A percentile compares a stretch with the other conserved stretches of the same genome.
These are phyloP conservation scores for Synodontis membranacea DNA, from an alignment of 2,113 vertebrate species.

Conservation along the genomic window DNA sequence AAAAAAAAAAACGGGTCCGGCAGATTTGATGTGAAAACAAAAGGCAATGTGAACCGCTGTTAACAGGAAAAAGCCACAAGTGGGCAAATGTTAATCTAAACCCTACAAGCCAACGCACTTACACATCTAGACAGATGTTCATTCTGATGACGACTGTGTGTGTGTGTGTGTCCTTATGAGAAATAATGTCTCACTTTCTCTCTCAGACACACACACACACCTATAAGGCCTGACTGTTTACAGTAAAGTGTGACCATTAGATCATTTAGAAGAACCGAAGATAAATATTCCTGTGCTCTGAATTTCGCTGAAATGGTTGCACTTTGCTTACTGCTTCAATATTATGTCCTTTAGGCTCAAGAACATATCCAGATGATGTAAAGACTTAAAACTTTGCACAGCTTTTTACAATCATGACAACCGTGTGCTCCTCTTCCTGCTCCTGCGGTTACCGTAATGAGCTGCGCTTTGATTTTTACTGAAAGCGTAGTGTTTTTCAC, in stretches of 20 bases:
- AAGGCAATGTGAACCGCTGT: neutral
- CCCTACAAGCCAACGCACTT: neutral
- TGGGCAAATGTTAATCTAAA: neutral
- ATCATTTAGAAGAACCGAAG: neutral
- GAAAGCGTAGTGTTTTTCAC: neutral
- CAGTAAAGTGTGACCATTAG: neutral
- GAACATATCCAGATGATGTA: neutral
- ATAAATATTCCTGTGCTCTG: neutral
- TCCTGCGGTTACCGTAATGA: neutral
- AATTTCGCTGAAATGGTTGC: no score
- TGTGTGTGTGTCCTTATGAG: no score
- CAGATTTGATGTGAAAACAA: slow-evolving; percentile 1
- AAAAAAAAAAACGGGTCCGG: neutral
- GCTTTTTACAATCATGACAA: neutral
- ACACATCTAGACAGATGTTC: neutral
- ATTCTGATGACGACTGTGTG: neutral
- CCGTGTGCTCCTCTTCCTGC: neutral
- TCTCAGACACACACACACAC: neutral
- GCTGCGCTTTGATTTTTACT: neutral
- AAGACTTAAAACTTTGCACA: neutral
- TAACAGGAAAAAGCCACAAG: neutral
- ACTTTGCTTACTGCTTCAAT: neutral
- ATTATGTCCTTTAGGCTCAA: neutral
- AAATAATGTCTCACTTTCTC: neutral
- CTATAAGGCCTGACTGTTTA: neutral